Evolutionary conservation across 2,113 vertebrate species (phyloP), one percentile per base, ranked within the genome.

Genomic region (Riparia riparia): DNA sequence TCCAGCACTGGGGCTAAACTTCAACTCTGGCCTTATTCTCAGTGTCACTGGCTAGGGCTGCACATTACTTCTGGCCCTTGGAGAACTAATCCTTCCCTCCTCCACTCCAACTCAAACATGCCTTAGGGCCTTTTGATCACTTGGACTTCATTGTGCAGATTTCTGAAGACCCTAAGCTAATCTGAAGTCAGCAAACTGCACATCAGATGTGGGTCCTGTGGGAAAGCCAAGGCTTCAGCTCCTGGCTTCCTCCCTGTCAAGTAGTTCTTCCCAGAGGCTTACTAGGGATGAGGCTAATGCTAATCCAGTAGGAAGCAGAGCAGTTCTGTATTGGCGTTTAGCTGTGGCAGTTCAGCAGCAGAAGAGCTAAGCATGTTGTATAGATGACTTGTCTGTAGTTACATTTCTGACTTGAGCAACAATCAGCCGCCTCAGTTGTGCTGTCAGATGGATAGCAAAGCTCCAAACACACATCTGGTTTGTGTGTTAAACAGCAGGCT

Each of bases 21-120:
- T 49, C 56, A 72, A 72, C 32, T 83, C 22, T 19, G 57, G 86
- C 89, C 95, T 96, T 97, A 93, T 93, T 95, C 90, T 79, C 42
- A 41, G 79, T 92, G 96, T 97, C 96, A 91, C 82, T 16, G 54
- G 61, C 69, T 54, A 45, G n/a, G 69, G 61, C 69, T 60, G 21
- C 56, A 44, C 65, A 63, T 89, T 71, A 63, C 60, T 91, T 88
- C 90, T 72, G 63, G 70, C 51, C 34, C 61, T 51, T 63, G 26
- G 64, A 81, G 87, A 77, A 41, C 61, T 90, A 69, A 87, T 84
- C 89, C 50, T 65, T 90, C 58, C 39, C 32, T 66, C 34, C 76
- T 91, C 12, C 80, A 86, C 53, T 78, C 64, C 45, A 39, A 41
- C 79, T 88, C 65, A 79, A 42, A 83, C 2, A 2, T n/a, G 79